phyloP scores from a whole-genome alignment of 2,888 invertebrate genomes.

The Plagodis dolabraria region DNA sequence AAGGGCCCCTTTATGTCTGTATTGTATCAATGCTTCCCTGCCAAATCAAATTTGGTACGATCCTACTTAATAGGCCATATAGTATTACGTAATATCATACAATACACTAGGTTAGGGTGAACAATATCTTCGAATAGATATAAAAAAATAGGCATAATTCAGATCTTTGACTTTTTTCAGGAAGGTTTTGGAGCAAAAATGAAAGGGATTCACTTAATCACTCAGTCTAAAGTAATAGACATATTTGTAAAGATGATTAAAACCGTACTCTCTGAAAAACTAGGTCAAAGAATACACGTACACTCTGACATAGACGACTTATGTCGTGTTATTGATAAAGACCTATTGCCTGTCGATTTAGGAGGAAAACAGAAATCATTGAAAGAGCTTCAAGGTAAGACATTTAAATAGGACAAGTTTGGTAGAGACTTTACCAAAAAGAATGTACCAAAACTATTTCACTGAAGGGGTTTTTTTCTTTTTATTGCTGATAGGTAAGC shows the following conservation, averaged over 20 bases:
- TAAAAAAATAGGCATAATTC: neutral
- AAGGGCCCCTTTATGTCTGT: no score
- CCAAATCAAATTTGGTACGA: no score
- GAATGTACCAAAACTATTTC: no score
- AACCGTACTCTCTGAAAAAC: constrained; percentile 50
- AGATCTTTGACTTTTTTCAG: constrained; percentile 14
- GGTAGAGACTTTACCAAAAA: no score
- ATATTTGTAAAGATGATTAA: constrained; percentile 60
- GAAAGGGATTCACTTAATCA: constrained; percentile 21
- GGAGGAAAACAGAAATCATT: constrained; percentile 49
- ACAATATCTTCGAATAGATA: no score
- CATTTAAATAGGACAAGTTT: no score
- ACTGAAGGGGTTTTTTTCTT: neutral
- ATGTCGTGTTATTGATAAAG: constrained; percentile 40
- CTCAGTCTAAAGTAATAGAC: constrained; percentile 12
- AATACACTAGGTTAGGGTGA: no score
- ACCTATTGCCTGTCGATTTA: constrained; percentile 49
- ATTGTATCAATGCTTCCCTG: no score
- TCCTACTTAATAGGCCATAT: no score
- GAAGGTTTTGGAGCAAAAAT: constrained; percentile 18
- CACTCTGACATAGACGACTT: constrained; percentile 44
- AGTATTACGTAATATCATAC: no score
- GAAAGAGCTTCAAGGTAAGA: constrained; percentile 41
- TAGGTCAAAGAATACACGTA: constrained; percentile 45
- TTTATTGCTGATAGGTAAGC: constrained; percentile 1